Conservation (phyloP, 2,113 vertebrate genomes). For the Mobula hypostoma region DNA sequence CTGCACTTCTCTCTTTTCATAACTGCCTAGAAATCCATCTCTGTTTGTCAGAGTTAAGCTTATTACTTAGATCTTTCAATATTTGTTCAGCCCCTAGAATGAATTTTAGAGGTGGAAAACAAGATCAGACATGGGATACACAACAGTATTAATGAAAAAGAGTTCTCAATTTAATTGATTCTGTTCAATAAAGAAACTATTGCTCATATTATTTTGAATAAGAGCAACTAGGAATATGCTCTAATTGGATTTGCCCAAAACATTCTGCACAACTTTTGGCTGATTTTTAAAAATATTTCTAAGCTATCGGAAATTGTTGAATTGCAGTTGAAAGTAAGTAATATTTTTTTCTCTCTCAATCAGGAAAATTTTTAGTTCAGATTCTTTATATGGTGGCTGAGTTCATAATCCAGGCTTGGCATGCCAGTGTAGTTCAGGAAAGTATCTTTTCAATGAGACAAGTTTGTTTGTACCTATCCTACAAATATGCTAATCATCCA, state of each 20-base stretch:
- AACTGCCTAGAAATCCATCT: not conserved
- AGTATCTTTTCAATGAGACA: not conserved
- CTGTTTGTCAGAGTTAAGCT: too few relatives aligned
- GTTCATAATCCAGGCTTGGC: not conserved
- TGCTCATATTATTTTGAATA: not conserved
- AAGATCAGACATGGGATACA: too few relatives aligned
- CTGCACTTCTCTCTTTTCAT: not conserved
- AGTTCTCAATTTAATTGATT: not conserved
- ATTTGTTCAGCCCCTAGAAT: too few relatives aligned
- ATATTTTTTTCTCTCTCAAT: not conserved
- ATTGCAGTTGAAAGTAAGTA: not conserved
- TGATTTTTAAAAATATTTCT: not conserved
- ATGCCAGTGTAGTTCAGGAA: not conserved
- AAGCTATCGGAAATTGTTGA: not conserved
- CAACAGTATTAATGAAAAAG: too few relatives aligned
- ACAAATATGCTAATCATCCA: not conserved
- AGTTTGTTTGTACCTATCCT: not conserved
- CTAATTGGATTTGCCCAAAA: not conserved
- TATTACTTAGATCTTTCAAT: too few relatives aligned
- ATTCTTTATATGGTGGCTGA: not conserved
- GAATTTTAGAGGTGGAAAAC: too few relatives aligned
- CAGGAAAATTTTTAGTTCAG: not conserved
- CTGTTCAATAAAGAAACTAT: not conserved
- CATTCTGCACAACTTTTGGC: not conserved
- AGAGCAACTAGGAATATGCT: too few relatives aligned